Conservation (phyloP, 2,797 vertebrate species). For the Sebastes elongatus region DNA sequence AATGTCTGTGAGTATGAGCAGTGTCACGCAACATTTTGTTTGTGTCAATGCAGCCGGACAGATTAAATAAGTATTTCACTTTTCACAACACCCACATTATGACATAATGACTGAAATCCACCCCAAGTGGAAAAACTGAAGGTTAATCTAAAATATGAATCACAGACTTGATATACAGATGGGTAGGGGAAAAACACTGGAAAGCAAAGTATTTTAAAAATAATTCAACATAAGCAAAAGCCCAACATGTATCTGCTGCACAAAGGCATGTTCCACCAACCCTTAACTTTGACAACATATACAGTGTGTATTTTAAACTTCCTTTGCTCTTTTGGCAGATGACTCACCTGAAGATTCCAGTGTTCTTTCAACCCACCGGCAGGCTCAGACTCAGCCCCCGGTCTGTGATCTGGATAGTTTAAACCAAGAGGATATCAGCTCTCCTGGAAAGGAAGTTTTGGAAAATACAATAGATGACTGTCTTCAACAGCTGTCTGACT, state of each 20-base stretch:
- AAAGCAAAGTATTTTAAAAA: neutral
- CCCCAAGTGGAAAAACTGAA: neutral
- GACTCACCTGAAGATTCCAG: conserved; percentile 15
- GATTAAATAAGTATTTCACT: neutral
- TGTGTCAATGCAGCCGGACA: neutral
- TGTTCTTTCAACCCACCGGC: conserved; percentile 44
- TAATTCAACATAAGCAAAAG: neutral
- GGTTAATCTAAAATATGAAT: neutral
- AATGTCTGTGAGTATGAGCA: conserved; percentile 35
- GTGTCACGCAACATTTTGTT: neutral
- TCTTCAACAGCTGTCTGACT: conserved; percentile 73
- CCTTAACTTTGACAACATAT: neutral
- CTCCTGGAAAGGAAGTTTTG: conserved; percentile 54
- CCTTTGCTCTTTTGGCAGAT: conserved; percentile 45
- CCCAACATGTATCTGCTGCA: neutral
- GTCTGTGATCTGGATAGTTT: conserved; percentile 56
- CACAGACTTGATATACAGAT: neutral
- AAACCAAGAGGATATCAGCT: conserved; percentile 34
- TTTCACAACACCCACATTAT: neutral
- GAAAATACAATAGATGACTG: conserved; percentile 72
- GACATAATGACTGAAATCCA: neutral
- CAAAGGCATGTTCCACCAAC: neutral
- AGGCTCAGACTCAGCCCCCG: conserved; percentile 45
- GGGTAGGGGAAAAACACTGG: neutral
- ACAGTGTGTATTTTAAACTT: conserved; percentile 5